Evolutionary conservation across 2,888 invertebrate genomes (phyloP).

Genomic region (Amaurobius ferox): DNA sequence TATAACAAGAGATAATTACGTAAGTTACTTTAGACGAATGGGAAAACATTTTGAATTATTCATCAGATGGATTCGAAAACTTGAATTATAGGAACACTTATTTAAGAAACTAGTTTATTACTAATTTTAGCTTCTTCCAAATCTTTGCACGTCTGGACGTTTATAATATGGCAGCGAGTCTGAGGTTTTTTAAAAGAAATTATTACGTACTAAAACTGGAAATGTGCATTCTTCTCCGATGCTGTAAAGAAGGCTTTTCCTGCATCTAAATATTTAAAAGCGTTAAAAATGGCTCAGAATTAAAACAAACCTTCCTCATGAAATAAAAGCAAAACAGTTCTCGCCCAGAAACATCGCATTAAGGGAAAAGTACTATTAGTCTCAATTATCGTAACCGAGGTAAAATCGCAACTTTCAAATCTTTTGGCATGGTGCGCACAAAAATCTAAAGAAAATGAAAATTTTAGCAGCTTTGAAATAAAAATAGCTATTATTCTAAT

Average conservation of each 20-base stretch:
- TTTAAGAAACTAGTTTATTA: neutral
- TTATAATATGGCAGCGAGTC: neutral
- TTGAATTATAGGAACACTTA: no score
- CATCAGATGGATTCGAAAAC: neutral
- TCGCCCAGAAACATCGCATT: constrained; percentile 13
- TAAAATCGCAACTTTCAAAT: constrained; percentile 48
- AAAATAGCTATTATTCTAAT: constrained; percentile 70
- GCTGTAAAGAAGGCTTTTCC: neutral
- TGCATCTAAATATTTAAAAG: constrained; percentile 43
- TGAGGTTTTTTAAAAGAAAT: neutral
- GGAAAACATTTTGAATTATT: neutral
- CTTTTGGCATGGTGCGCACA: neutral
- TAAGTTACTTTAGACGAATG: no score
- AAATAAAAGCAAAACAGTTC: constrained; percentile 21
- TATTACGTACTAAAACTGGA: neutral
- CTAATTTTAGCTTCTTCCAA: no score
- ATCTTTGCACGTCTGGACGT: no score
- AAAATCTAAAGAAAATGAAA: constrained; percentile 59
- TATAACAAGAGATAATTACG: no score
- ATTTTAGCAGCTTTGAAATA: constrained; percentile 47
- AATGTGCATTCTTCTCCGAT: neutral
- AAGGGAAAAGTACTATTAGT: constrained; percentile 57
- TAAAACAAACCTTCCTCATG: constrained; percentile 22
- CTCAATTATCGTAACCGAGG: constrained; percentile 66
- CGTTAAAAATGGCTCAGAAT: constrained; percentile 54